Evolutionary conservation across 2,888 invertebrate species (phyloP).

Genomic region (Drosophila parthenogenetica): DNA sequence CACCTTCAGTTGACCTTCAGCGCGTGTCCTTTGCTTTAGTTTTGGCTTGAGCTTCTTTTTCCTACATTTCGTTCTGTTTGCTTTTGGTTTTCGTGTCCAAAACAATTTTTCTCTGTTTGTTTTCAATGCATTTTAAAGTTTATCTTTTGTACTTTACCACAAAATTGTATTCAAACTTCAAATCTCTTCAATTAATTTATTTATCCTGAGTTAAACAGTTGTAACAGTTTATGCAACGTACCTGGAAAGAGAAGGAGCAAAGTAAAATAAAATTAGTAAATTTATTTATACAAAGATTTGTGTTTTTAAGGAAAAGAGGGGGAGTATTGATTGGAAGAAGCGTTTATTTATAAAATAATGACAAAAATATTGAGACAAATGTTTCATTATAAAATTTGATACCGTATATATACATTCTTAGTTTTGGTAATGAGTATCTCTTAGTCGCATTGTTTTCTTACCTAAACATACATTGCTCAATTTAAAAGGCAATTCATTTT

Average conservation of each 20-base stretch:
- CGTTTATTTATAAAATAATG: too few species aligned
- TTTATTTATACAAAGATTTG: neutral
- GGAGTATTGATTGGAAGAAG: too few species aligned
- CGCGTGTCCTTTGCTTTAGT: conserved; percentile 38
- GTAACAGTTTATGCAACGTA: conserved; percentile 40
- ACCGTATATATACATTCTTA: too few species aligned
- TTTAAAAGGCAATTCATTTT: conserved; percentile 7
- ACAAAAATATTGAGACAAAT: too few species aligned
- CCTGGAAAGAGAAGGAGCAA: conserved; percentile 47
- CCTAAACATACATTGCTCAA: neutral
- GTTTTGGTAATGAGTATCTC: too few species aligned
- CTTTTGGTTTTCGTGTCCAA: conserved; percentile 30
- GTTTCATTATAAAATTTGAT: too few species aligned
- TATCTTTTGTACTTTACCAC: conserved; percentile 14
- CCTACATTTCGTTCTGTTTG: conserved; percentile 39
- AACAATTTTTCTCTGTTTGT: conserved; percentile 52
- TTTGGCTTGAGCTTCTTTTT: conserved; percentile 13
- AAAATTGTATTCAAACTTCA: conserved; percentile 11
- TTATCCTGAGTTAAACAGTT: conserved; percentile 2
- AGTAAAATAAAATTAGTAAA: neutral
- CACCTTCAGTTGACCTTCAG: conserved; percentile 74
- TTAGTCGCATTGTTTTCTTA: too few species aligned
- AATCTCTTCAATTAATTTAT: conserved; percentile 32
- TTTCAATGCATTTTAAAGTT: conserved; percentile 77
- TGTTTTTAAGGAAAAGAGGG: neutral